These are phyloP conservation scores for Leucoma salicis DNA, from an alignment of 2,888 invertebrate genomes.

Conservation along the genomic window DNA sequence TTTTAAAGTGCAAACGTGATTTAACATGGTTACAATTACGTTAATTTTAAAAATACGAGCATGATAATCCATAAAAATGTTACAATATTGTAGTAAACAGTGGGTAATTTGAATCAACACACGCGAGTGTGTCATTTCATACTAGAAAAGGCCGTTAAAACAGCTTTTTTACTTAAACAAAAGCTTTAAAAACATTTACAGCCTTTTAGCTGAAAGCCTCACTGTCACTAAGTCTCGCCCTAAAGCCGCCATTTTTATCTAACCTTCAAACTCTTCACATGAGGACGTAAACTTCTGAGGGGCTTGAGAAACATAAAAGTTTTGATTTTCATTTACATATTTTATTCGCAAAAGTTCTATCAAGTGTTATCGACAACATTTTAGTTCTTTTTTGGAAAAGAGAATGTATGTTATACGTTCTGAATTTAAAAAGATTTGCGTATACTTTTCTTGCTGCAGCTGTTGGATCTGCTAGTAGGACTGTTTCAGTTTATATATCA, in stretches of 20 bases:
- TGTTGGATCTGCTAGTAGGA: too few species aligned
- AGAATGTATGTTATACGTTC: neutral
- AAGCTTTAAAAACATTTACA: slow-evolving; percentile 29
- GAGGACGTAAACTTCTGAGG: slow-evolving; percentile 25
- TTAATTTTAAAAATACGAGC: too few species aligned
- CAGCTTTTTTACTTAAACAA: slow-evolving; percentile 14
- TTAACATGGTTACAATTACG: too few species aligned
- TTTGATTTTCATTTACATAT: slow-evolving; percentile 16
- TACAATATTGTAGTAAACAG: neutral
- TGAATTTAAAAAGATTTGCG: neutral
- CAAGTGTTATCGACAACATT: slow-evolving; percentile 1
- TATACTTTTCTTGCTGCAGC: too few species aligned
- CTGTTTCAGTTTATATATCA: too few species aligned
- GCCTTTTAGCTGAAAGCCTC: slow-evolving; percentile 16
- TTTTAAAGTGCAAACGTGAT: too few species aligned
- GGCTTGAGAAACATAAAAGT: slow-evolving; percentile 19
- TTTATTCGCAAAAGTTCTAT: slow-evolving; percentile 3
- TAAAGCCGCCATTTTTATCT: slow-evolving; percentile 24
- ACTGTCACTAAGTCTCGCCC: slow-evolving; percentile 8
- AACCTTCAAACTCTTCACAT: slow-evolving; percentile 16
- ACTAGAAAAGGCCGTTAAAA: neutral
- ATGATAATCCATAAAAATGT: too few species aligned
- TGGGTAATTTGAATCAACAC: neutral
- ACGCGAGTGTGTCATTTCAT: neutral
- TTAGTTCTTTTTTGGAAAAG: slow-evolving; percentile 12